Evolutionary conservation across 2,113 vertebrate species (phyloP), one percentile per base, ranked within the genome.

Genomic region (Chloroceryle aenea): DNA sequence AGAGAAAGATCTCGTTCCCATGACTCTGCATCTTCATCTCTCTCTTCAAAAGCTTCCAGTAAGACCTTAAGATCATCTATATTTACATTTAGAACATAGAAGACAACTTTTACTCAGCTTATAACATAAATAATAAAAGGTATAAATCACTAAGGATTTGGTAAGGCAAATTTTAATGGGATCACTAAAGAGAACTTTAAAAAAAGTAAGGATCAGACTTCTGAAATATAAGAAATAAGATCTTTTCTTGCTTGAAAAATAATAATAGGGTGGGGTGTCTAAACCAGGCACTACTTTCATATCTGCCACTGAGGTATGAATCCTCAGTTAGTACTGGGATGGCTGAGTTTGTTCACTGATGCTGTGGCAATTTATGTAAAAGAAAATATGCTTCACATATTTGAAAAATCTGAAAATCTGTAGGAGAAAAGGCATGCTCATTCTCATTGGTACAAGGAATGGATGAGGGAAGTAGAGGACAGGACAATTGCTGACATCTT

Each of bases 11-110:
- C 98, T 2, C 0, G 50, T 69, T 98, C 98, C 27, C 95, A 97
- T 1, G 98, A 98, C 63, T 98, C 98, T 3, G 97, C 94, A 0
- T 97, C 98, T 74, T 98, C 98, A 10, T 97, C 96, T 58, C 78
- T 97, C 17, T 98, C 94, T 87, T 98, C 98, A 7, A 98, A 97
- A 94, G 93, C 97, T 6, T 98, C 98, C 45, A 91, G 98, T 98
- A 96, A 98, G 98, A 91, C 45, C 63, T 85, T 74, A 76, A 47
- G 26, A 72, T 81, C 5, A 55, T 81, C 40, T 68, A 12, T 88
- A 7, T 92, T 30, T 58, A n/a, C 61, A 27, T 67, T 85, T 61
- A 61, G 38, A 20, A 40, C 19, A 34, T 66, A 58, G 36, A 52
- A 67, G 16, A 48, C 6, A 32, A 10, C 13, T 62, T 61, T 63